Evolutionary conservation across 2,113 vertebrate species (phyloP), one percentile per base, ranked within the genome.

Genomic region (Anolis sagrei): DNA sequence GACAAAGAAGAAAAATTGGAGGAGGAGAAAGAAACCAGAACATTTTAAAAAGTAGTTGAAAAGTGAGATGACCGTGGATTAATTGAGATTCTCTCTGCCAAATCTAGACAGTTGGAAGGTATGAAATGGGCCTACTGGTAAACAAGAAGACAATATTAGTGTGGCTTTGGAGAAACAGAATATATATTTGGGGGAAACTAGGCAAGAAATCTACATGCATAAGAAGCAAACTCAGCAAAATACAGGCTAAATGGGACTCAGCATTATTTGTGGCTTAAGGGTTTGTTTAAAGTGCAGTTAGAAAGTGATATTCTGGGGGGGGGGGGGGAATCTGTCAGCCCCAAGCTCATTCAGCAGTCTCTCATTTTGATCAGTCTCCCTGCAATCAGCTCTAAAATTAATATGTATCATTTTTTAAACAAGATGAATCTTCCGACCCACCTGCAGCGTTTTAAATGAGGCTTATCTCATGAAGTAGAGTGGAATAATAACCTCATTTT

Each of bases 381-480:
- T 85, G 91, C 82, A 27, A 66, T 81, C 86, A 79, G 73, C 76
- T 89, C 85, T 61, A 39, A 85, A 92, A 93, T 94, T 91, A 91
- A 87, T 86, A 77, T 87, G 81, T 82, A 81, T 93, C 91, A 89
- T 89, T 90, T 88, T 81, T 85, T 39, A 36, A 86, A 82, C 87
- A 82, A 85, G 88, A 39, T 25, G 51, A 73, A 87, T 27, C 29
- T 8, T 91, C 86, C 68, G 89, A 91, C 91, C 82, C 90, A 87
- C 88, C 89, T 87, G 90, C 76, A 73, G 87, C 0, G 0, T 85
- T 92, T 83, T 90, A 91, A 79, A 79, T 85, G 91, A 88, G 85
- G 80, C 93, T 94, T 92, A 91, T 92, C 87, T 76, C 88, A 91
- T 92, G 93, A 95, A 95, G 89, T 91, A 94, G 93, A 93, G 92